Conservation (phyloP, 2,888 invertebrate genomes). For the Polydesmus complanatus region DNA sequence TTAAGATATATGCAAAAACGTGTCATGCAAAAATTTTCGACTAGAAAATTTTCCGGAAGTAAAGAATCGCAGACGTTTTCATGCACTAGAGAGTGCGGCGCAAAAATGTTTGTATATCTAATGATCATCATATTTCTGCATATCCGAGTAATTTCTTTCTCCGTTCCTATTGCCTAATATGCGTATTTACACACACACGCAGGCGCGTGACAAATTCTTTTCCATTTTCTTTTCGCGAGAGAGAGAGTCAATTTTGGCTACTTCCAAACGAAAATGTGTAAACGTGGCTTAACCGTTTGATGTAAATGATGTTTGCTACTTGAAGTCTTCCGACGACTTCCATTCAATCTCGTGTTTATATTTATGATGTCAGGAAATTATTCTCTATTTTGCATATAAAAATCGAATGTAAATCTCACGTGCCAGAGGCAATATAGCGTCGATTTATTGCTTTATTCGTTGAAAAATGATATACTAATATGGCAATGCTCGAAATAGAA, state of each 20-base stretch:
- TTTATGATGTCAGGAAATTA: not conserved
- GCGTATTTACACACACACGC: not conserved
- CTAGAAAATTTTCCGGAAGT: not conserved
- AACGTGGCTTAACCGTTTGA: no score
- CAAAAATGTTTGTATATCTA: not conserved
- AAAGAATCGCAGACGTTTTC: not conserved
- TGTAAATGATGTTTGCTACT: not conserved
- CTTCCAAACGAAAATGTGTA: no score
- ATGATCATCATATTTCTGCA: not conserved
- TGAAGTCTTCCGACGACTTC: not conserved
- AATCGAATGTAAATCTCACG: not conserved
- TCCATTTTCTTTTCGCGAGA: not conserved
- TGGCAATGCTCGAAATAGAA: no score
- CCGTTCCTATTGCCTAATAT: not conserved
- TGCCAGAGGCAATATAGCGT: not conserved
- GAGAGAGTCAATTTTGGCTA: not conserved
- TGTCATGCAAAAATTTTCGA: not conserved
- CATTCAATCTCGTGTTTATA: not conserved
- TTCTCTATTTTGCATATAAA: not conserved
- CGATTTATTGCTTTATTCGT: not conserved
- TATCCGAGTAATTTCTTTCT: not conserved
- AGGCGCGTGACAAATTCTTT: not conserved
- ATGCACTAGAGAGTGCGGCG: not conserved
- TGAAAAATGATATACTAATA: not conserved
- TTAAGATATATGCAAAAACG: not conserved